These are phyloP conservation scores for Myioborus miniatus DNA, from an alignment of 2,797 vertebrate genomes.

Conservation along the genomic window DNA sequence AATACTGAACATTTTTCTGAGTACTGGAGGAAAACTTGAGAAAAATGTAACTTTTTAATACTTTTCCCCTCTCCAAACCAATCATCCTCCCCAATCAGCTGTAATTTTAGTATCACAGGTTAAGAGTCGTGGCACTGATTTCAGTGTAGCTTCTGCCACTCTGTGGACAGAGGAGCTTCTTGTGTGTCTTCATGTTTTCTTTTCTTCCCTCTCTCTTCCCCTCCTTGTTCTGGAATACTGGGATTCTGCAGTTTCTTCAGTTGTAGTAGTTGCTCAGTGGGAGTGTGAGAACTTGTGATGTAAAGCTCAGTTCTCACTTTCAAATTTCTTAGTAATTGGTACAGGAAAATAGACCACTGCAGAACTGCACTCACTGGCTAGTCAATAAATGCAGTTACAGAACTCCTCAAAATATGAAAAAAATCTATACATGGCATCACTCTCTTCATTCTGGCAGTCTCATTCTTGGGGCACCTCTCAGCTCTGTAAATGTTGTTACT, in stretches of 20 bases:
- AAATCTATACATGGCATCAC: neutral
- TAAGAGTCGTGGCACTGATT: neutral
- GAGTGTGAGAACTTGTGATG: constrained; percentile 55
- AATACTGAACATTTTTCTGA: neutral
- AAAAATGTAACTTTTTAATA: neutral
- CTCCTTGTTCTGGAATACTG: neutral
- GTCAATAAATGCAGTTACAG: neutral
- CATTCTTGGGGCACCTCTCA: neutral
- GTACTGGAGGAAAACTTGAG: neutral
- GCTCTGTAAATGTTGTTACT: neutral
- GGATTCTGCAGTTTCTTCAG: neutral
- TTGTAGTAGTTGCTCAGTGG: constrained; percentile 49
- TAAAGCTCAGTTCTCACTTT: constrained; percentile 46
- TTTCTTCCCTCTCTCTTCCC: neutral
- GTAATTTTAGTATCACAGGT: neutral
- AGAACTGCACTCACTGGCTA: neutral
- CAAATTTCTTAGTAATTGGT: constrained; percentile 17
- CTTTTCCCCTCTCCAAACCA: neutral
- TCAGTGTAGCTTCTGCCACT: constrained; percentile 50
- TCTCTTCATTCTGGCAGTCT: neutral
- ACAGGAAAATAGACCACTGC: neutral
- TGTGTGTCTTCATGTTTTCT: neutral
- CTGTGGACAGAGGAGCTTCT: constrained; percentile 28
- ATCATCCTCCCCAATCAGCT: neutral
- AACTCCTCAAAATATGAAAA: neutral